These are phyloP conservation scores for Streptopelia turtur DNA, from an alignment of 2,797 vertebrate genomes.

Conservation along the genomic window DNA sequence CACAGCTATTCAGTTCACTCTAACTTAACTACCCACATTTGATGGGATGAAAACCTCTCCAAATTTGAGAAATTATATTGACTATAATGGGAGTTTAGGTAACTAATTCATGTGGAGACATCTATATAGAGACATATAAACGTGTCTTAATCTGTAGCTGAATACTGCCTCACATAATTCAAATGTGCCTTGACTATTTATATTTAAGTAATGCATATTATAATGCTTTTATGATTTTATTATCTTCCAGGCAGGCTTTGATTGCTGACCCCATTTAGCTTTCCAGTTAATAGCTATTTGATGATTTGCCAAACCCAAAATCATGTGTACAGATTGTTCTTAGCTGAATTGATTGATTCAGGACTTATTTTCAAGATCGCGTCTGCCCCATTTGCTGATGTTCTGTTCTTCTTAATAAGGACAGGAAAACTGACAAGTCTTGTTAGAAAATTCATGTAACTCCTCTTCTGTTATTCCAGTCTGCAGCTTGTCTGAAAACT, in stretches of 20 bases:
- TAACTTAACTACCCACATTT: neutral
- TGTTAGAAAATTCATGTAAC: conserved; percentile 5
- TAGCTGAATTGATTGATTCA: conserved; percentile 28
- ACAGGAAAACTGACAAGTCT: conserved; percentile 9
- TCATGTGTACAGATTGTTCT: conserved; percentile 16
- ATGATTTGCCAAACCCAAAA: conserved; percentile 47
- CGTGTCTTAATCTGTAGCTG: neutral
- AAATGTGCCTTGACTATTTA: conserved; percentile 3
- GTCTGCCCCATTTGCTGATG: conserved; percentile 37
- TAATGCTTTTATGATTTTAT: conserved; percentile 18
- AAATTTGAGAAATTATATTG: neutral
- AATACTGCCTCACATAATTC: neutral
- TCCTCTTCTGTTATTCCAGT: conserved; percentile 3
- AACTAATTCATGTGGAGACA: neutral
- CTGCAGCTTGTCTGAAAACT: conserved; percentile 26
- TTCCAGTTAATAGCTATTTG: conserved; percentile 37
- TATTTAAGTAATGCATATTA: conserved; percentile 34
- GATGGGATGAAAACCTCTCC: neutral
- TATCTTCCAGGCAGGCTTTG: conserved; percentile 11
- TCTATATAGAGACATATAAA: neutral
- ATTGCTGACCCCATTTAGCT: conserved; percentile 28
- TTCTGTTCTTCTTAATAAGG: conserved; percentile 29
- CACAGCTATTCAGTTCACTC: neutral
- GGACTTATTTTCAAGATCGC: conserved; percentile 46
- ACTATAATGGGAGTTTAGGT: neutral